These are phyloP conservation scores for Gopherus flavomarginatus DNA, from an alignment of 2,113 vertebrate species.

Conservation along the genomic window DNA sequence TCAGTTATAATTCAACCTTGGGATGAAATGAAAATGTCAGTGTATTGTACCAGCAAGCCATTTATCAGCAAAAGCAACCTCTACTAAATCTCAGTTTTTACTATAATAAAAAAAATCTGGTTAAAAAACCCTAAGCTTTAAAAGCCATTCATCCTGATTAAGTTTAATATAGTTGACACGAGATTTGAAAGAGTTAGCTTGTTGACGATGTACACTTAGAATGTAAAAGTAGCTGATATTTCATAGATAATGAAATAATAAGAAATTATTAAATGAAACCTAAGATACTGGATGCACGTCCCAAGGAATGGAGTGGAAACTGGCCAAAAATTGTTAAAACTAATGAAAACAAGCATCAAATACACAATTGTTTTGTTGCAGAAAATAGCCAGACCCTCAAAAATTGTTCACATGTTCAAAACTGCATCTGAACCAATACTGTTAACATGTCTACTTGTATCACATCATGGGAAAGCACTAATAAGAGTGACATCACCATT, in stretches of 20 bases:
- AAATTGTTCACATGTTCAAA: too few species aligned
- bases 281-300: background rate
- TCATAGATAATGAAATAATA: background rate
- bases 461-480: too few species aligned
- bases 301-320: background rate
- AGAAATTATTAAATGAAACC: background rate
- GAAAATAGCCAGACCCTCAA: too few species aligned
- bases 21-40: background rate
- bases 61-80: background rate
- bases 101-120: too few species aligned
- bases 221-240: background rate
- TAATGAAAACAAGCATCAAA: background rate
- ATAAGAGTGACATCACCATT: too few species aligned
- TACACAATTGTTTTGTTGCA: background rate
- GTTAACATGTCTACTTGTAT: too few species aligned
- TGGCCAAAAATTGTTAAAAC: background rate
- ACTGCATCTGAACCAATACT: too few species aligned
- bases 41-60: background rate
- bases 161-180: background rate
- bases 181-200: background rate
- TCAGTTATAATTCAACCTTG: fast-evolving
- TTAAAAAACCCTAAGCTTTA: too few species aligned
- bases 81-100: background rate
- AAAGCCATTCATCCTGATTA: background rate
- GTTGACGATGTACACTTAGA: background rate